Evolutionary conservation across 2,797 vertebrate genomes (phyloP), one percentile per base, ranked within the genome.

Genomic region (Lycodopsis pacificus): DNA sequence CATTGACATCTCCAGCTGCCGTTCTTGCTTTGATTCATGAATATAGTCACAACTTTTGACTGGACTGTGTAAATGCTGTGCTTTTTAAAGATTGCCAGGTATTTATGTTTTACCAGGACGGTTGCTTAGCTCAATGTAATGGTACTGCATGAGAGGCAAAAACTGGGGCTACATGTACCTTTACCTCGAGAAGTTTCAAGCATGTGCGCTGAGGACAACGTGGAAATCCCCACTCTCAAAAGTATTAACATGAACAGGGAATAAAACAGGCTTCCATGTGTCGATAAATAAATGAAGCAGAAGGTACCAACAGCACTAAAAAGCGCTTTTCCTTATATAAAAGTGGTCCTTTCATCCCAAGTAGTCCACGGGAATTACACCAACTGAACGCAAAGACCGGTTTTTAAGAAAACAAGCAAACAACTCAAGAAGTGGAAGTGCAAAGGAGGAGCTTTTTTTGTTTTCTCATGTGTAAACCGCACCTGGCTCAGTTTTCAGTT

Each of bases 391-490:
- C 17, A 76, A 32, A 66, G 54, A 76, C n/a, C 36, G 53, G 54
- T 65, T 74, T 76, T 38, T 53, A 73, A 61, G 73, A 75, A 63
- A 79, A 77, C 27, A 74, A 56, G 73, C 51, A 79, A 71, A 81
- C 7, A 14, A 76, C 36, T 36, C 13, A 66, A 59, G 67, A 73
- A n/a, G 32, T 82, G 65, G 71, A 84, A 87, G 88, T 85, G 71
- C 78, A 82, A 77, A 73, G 27, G 58, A 86, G 71, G 54, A 79
- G 36, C 42, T 57, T 76, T 65, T 32, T 62, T 59, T 36, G 5
- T 82, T n/a, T 80, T 51, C 57, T 59, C 12, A 5, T 5, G 51
- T 76, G 80, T 84, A 82, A 87, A 89, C 77, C 51, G 66, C 73
- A 80, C 38, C 67, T 25, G 44, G 69, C 76, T 85, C 79, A 82